These are phyloP conservation scores for Limnephilus rhombicus DNA, from an alignment of 2,888 invertebrate species.

Conservation along the genomic window DNA sequence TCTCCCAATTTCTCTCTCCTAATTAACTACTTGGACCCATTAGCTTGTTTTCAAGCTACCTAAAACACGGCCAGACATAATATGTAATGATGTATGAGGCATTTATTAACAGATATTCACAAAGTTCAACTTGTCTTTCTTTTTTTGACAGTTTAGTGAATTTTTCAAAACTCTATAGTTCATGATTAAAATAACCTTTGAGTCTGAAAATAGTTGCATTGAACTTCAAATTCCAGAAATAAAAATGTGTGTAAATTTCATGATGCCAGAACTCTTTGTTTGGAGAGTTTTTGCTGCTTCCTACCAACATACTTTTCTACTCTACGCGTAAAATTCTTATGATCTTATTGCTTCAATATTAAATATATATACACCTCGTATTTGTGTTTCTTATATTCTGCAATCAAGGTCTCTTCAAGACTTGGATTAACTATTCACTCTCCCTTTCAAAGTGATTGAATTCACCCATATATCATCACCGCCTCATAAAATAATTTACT, in stretches of 20 bases:
- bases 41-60: too few relatives aligned
- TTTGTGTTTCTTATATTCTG: neutral
- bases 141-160: too few relatives aligned
- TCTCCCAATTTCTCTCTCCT: neutral
- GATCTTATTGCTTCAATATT: neutral
- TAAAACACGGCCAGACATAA: too few relatives aligned
- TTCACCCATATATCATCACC: neutral
- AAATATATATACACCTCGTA: neutral
- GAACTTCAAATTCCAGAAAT: neutral
- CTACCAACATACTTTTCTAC: neutral
- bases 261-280: neutral
- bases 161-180: too few relatives aligned
- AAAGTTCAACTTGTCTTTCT: too few relatives aligned
- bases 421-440: neutral
- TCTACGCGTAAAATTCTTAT: too few relatives aligned
- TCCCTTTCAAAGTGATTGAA: neutral
- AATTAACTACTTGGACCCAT: too few relatives aligned
- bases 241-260: neutral
- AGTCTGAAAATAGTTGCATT: too few relatives aligned
- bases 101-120: too few relatives aligned
- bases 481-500: neutral
- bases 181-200: neutral
- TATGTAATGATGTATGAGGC: too few relatives aligned
- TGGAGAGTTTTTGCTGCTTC: neutral
- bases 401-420: neutral